A percentile compares a stretch with the other conserved stretches of the same genome.
Conservation (phyloP, 2,113 vertebrate genomes). For the Sander vitreus region DNA sequence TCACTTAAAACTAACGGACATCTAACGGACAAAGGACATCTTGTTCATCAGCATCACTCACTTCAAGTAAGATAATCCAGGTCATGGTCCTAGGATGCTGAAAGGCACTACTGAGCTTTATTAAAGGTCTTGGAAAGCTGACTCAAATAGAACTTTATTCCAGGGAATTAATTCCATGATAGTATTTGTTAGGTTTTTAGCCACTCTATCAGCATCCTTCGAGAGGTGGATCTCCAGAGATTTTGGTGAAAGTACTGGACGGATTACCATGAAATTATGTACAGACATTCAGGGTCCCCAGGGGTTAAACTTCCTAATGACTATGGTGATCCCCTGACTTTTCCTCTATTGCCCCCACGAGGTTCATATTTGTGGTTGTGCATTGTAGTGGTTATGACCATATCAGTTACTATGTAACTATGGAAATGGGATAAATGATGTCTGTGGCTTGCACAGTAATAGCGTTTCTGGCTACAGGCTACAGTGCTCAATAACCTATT, state of each 20-base stretch:
- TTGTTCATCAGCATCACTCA: constrained; percentile 9
- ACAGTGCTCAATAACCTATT: no score
- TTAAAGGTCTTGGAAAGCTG: background rate
- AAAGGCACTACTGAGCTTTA: constrained; percentile 10
- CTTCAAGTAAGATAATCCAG: constrained; percentile 1
- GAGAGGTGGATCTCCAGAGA: background rate
- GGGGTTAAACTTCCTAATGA: background rate
- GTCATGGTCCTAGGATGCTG: constrained; percentile 3
- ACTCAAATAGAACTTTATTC: background rate
- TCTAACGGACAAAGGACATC: background rate
- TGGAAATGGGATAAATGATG: no score
- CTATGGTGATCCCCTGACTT: background rate
- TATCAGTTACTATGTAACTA: no score
- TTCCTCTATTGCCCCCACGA: background rate
- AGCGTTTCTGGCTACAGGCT: no score
- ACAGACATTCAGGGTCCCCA: background rate
- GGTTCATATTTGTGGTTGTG: background rate
- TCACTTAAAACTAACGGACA: constrained; percentile 10
- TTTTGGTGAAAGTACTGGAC: background rate
- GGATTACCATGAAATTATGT: background rate
- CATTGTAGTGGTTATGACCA: no score
- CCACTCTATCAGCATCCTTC: no score
- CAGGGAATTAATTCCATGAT: background rate
- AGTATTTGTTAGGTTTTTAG: background rate
- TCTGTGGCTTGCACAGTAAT: no score